These are phyloP conservation scores for Zaprionus ghesquierei DNA, from an alignment of 1,140 invertebrate species.

Conservation along the genomic window DNA sequence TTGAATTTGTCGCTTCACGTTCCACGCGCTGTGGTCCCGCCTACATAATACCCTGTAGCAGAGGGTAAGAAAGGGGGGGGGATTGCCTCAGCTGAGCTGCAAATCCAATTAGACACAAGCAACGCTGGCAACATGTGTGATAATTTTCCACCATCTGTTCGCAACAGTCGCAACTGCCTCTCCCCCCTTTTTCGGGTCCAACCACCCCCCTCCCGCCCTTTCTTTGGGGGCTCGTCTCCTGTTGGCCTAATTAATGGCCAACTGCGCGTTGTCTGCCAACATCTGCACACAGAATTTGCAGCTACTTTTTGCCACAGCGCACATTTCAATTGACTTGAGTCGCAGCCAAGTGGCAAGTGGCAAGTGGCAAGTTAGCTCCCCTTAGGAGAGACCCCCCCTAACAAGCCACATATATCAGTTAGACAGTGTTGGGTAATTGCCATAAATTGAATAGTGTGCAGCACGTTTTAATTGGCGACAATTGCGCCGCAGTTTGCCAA, in stretches of 20 bases:
- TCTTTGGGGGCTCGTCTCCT: neutral
- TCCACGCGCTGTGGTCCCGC: constrained; percentile 16
- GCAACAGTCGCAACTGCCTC: constrained; percentile 55
- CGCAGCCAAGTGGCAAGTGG: constrained; percentile 6
- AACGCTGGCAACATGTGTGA: constrained; percentile 51
- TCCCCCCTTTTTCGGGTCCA: no score
- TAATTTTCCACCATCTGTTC: constrained; percentile 56
- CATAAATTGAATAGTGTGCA: constrained; percentile 33
- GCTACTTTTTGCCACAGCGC: constrained; percentile 9
- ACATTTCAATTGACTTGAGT: neutral
- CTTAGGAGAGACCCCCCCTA: neutral
- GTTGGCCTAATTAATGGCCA: constrained; percentile 29
- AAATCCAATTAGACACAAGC: constrained; percentile 70
- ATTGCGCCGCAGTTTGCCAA: constrained; percentile 23
- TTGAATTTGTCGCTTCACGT: constrained; percentile 59
- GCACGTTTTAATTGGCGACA: constrained; percentile 27
- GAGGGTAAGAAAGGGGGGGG: neutral
- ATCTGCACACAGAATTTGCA: constrained; percentile 21
- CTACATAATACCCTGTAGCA: neutral
- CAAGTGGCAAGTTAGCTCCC: no score
- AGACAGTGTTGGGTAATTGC: constrained; percentile 15
- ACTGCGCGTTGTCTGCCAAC: constrained; percentile 2
- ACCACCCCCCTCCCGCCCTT: neutral
- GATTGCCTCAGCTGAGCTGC: constrained; percentile 27
- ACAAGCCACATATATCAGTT: neutral